Evolutionary conservation across 2,113 vertebrate genomes (phyloP), one percentile per base, ranked within the genome.

Genomic region (Brienomyrus brachyistius): DNA sequence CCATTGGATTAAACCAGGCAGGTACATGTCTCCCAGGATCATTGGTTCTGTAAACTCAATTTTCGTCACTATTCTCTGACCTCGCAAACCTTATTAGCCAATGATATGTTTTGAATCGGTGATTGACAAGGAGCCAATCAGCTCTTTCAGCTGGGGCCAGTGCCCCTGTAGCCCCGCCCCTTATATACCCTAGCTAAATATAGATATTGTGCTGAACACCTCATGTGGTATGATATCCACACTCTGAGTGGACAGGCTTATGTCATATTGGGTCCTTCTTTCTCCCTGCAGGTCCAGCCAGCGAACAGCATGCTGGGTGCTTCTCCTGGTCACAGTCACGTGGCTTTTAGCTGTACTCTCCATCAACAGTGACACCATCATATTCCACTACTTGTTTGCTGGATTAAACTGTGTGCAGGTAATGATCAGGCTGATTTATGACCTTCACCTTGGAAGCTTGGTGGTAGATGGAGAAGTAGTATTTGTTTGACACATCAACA

Each of bases 371-470:
- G 98, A 99, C 91, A 93, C 96, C 10, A 97, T 98, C 91, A 95
- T 98, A 90, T 97, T 98, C 94, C 98, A 99, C 95, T 98, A 99
- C 94, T 96, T 98, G 94, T 98, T 98, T 0, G 97, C 98, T 0
- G 95, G 94, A 15, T 97, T 97, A 94, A 97, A 96, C 94, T 98
- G 97, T 91, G 90, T 97, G 52, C 98, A 98, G 97, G 98, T 99
- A 94, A 90, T 1, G 27, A 7, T 8, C 80, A 47, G 35, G 35
- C 40, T 84, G 15, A 9, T 48, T 48, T 84, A 48, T 23, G 15
- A 40, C 31, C 27, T 40, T 17, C 7, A 84, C 80, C 9, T 84
- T 84, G 70, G 13, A 40, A 13, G 35, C 31, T 31, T 77, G 31
- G 70, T 77, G 13, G 31, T 77, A 77, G 31, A 40, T 77, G 70